These are phyloP conservation scores for zebrafish (Danio rerio) DNA, from an alignment of 2,113 vertebrate species.

Conservation along the genomic window DNA sequence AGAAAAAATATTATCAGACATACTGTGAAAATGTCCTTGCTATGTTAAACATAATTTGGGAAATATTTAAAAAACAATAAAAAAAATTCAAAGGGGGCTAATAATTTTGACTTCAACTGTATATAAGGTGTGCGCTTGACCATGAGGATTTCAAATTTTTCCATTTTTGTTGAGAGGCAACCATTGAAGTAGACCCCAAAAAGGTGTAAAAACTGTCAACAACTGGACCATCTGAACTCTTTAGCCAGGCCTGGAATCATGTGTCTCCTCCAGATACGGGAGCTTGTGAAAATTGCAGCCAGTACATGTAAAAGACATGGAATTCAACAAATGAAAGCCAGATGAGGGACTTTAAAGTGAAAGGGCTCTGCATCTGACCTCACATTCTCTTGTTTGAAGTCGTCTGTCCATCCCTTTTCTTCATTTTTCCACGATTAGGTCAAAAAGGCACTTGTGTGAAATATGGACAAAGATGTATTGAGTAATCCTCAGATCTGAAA, in stretches of 20 bases:
- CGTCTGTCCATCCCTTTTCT: constrained; percentile 56
- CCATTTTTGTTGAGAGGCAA: constrained; percentile 3
- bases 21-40: too few relatives aligned
- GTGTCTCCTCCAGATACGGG: constrained; percentile 60
- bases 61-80: too few relatives aligned
- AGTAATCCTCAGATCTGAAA: constrained; percentile 10
- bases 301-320: constrained; percentile 77
- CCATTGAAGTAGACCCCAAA: constrained; percentile 14
- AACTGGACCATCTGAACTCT: constrained; percentile 30
- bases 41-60: too few relatives aligned
- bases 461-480: constrained; percentile 1
- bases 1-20: too few relatives aligned
- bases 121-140: too few relatives aligned
- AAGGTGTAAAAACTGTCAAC: constrained; percentile 30
- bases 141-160: too few relatives aligned
- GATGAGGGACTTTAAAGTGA: constrained; percentile 75
- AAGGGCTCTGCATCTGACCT: constrained; percentile 71
- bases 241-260: constrained; percentile 43
- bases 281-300: constrained; percentile 71
- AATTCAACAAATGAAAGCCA: constrained; percentile 80
- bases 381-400: constrained; percentile 66
- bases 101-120: too few relatives aligned
- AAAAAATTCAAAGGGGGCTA: too few relatives aligned
- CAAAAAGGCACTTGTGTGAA: background rate
- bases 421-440: constrained; percentile 34